A percentile compares a stretch with the other conserved stretches of the same genome.
phyloP scores from a whole-genome alignment of 1,140 invertebrate genomes.

The Liolophura sinensis region DNA sequence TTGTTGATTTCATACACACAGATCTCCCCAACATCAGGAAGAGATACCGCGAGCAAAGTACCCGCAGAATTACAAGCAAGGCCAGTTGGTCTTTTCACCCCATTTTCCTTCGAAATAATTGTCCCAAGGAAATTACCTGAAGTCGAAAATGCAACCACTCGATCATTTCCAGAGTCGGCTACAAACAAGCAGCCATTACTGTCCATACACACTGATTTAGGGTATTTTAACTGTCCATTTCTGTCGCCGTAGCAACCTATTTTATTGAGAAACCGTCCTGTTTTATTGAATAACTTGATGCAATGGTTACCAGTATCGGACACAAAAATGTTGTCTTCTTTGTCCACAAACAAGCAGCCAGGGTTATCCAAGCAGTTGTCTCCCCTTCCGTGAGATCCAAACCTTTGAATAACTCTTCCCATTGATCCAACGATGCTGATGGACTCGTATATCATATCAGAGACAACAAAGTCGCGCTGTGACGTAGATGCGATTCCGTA shows the following conservation, averaged over 20 bases:
- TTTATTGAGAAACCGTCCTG: conserved; percentile 24
- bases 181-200: conserved; percentile 95
- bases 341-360: conserved; percentile 51
- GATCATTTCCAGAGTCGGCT: conserved; percentile 95
- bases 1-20: conserved; percentile 9
- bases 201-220: conserved; percentile 95
- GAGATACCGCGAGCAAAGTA: conserved; percentile 21
- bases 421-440: conserved; percentile 15
- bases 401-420: conserved; percentile 62
- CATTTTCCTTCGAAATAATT: conserved; percentile 88
- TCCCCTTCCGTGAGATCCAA: conserved; percentile 85
- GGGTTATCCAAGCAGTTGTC: conserved; percentile 63
- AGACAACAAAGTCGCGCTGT: conserved; percentile 19
- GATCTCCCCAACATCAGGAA: conserved; percentile 24
- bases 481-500: conserved; percentile 19
- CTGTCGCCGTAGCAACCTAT: conserved; percentile 29
- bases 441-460: conserved; percentile 28
- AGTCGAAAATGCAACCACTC: conserved; percentile 87
- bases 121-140: conserved; percentile 60
- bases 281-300: conserved; percentile 58
- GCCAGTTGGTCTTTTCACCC: conserved; percentile 40
- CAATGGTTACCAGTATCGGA: conserved; percentile 65
- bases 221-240: conserved; percentile 81
- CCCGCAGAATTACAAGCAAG: conserved; percentile 13
- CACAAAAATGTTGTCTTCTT: conserved; percentile 61